A percentile compares a stretch with the other conserved stretches of the same genome.
phyloP scores from a whole-genome alignment of 2,888 invertebrate genomes.

The Euplagia quadripunctaria region DNA sequence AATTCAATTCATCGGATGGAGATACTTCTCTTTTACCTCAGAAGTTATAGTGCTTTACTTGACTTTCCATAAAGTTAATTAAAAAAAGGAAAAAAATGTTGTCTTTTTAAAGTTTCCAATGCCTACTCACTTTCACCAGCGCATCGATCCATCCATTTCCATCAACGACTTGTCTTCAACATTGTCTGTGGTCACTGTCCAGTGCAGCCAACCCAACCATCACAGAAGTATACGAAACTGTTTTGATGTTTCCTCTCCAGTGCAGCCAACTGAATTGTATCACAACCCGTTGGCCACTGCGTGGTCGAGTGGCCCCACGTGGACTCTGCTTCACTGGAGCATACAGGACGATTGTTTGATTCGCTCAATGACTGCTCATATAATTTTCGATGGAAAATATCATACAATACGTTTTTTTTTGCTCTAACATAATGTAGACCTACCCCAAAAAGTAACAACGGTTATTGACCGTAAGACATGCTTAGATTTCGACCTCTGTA shows the following conservation, averaged over 20 bases:
- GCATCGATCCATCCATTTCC: constrained; percentile 8
- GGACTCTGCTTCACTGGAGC: constrained; percentile 68
- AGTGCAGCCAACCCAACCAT: constrained; percentile 21
- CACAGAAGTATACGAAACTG: constrained; percentile 20
- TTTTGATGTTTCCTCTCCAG: constrained; percentile 32
- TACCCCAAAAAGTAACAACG: constrained; percentile 15
- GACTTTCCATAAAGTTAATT: too few species aligned
- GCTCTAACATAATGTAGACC: constrained; percentile 20
- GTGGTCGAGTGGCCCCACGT: constrained; percentile 57
- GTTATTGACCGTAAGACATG: not conserved
- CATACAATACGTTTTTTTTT: constrained; percentile 23
- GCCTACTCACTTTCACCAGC: constrained; percentile 5
- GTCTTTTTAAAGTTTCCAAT: not conserved
- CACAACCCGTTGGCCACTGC: constrained; percentile 44
- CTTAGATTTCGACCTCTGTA: not conserved
- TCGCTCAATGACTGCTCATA: constrained; percentile 47
- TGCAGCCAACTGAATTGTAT: constrained; percentile 43
- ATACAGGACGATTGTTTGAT: constrained; percentile 57
- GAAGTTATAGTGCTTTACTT: too few species aligned
- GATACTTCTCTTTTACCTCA: too few species aligned
- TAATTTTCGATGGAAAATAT: constrained; percentile 18
- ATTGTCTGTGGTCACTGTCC: constrained; percentile 20
- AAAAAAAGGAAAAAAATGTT: too few species aligned
- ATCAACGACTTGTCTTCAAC: constrained; percentile 8
- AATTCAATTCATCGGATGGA: too few species aligned